Evolutionary conservation across 64 coral and sea anemone genomes (phyloP).

Genomic region (Actinia tenebrosa): DNA sequence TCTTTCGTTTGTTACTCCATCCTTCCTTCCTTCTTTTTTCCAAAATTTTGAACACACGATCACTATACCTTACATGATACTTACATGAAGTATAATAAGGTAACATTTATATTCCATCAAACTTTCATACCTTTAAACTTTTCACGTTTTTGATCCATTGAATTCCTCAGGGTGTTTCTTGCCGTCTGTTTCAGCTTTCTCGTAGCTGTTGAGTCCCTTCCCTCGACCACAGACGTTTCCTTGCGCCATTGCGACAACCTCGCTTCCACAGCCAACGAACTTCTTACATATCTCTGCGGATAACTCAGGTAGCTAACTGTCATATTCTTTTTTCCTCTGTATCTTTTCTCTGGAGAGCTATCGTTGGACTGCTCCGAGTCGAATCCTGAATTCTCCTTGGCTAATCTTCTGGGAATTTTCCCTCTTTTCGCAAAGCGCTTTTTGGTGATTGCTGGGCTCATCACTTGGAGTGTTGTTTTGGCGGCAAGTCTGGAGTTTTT

Average conservation of each 20-base stretch:
- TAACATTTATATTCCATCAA: background rate
- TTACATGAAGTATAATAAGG: background rate
- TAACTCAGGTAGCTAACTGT: constrained; percentile 17
- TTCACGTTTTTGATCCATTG: background rate
- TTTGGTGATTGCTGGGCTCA: background rate
- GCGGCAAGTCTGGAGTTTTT: background rate
- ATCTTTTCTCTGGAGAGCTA: constrained; percentile 12
- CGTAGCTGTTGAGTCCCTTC: background rate
- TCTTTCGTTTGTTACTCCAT: too few species aligned
- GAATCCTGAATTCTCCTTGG: background rate
- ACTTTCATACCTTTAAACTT: background rate
- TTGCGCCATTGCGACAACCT: constrained; percentile 32
- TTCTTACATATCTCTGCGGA: constrained; percentile 14
- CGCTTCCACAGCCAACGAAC: constrained; percentile 26
- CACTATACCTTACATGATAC: too few species aligned
- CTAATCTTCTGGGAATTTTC: background rate
- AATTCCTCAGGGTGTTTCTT: background rate
- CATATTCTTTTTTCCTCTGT: background rate
- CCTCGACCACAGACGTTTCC: constrained; percentile 9
- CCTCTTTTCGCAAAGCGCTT: background rate
- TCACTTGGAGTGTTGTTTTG: constrained; percentile 1
- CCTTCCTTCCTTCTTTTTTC: background rate
- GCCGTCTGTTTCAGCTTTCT: background rate
- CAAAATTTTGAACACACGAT: background rate
- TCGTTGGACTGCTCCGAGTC: constrained; percentile 3